These are phyloP conservation scores for Uropetala carovei DNA, from an alignment of 2,888 invertebrate species.

Conservation along the genomic window DNA sequence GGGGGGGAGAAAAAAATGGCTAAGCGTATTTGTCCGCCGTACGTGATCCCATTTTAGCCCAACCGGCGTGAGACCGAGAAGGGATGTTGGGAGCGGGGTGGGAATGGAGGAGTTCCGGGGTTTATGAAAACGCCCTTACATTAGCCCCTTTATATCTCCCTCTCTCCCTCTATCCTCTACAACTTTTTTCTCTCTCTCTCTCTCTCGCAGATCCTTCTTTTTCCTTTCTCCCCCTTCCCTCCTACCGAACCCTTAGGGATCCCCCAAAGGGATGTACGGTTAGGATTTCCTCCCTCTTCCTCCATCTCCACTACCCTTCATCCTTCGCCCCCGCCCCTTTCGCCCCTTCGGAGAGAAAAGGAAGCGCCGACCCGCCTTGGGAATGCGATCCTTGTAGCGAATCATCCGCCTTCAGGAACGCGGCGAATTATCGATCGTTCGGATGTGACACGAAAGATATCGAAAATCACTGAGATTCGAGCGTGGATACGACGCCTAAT, in stretches of 20 bases:
- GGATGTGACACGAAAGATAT: no score
- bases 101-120: background rate
- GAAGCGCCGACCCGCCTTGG: background rate
- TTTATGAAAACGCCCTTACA: slow-evolving; percentile 16
- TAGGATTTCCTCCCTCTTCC: no score
- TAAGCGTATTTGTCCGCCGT: background rate
- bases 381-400: background rate
- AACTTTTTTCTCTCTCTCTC: background rate
- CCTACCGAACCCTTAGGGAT: no score
- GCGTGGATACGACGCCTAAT: no score
- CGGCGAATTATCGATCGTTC: background rate
- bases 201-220: background rate
- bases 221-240: no score
- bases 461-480: no score
- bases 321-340: background rate
- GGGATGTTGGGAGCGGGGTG: background rate
- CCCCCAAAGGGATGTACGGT: no score
- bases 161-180: background rate
- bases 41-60: slow-evolving; percentile 22
- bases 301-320: background rate
- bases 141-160: background rate
- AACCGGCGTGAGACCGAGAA: background rate
- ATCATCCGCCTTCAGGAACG: background rate
- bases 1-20: slow-evolving; percentile 2
- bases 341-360: background rate